Evolutionary conservation across 1,140 invertebrate genomes (phyloP), one percentile per base, ranked within the genome.

Genomic region (Sycophila sp.): DNA sequence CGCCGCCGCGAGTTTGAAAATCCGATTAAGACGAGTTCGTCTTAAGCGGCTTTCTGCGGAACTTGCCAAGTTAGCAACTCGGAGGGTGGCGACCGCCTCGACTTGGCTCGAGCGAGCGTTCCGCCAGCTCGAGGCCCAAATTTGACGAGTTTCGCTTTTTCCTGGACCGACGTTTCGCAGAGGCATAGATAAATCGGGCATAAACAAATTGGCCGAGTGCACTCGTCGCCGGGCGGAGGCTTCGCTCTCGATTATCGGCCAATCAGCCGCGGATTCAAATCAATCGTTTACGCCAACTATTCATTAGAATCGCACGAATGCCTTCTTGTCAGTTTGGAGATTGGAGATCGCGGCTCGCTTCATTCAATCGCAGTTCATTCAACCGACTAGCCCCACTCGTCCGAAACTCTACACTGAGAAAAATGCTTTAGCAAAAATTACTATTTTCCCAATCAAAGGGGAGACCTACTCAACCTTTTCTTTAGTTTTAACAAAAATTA

Each of bases 231-330:
- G 8, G 19, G 1, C 17, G 1, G 42, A 47, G 32, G 38, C n/a
- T 32, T 40, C 32, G 38, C n/a, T 66, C 77, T 77, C 74, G 77
- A 79, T 79, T 77, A 79, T 74, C 73, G 72, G 51, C 47, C 72
- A 75, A 80, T 78, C 75, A 75, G n/a, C n/a, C 72, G 73, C 73
- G 64, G 40, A 26, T 70, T 74, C 66, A 67, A 79, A 79, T 78
- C 75, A 74, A 76, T 77, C 75, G 69, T 71, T 77, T 72, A 65
- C 69, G 53, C 65, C 47, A 69, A 69, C 68, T 72, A 72, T 73
- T 66, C 49, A 74, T 71, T 62, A 62, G 59, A 63, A 56, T 38
- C 40, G 45, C 47, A 30, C 65, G 42, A 42, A 19, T 34, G 65
- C 53, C 17, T 47, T 24, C 53, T 45, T 49, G 53, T 26, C 30